These are phyloP conservation scores for Sparus aurata DNA, from an alignment of 2,797 vertebrate genomes.

Conservation along the genomic window DNA sequence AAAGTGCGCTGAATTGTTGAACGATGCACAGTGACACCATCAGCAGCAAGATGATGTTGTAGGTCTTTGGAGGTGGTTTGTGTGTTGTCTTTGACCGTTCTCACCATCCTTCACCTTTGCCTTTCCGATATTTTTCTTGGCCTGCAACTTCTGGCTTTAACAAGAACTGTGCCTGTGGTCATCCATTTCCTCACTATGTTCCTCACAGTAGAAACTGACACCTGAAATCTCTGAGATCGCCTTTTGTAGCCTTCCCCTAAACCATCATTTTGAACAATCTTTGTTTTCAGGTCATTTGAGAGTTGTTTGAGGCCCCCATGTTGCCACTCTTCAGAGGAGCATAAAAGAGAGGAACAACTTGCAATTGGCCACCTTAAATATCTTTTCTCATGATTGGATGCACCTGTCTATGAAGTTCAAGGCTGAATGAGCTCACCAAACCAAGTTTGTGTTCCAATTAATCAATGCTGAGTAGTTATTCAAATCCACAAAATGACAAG, in stretches of 20 bases:
- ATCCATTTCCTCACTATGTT: conserved; percentile 14
- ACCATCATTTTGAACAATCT: background rate
- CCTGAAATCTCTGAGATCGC: background rate
- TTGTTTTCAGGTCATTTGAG: background rate
- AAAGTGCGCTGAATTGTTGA: background rate
- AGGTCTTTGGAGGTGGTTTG: background rate
- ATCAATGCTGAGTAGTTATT: too few species aligned
- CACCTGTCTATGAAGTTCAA: background rate
- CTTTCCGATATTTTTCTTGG: background rate
- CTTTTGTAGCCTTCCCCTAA: conserved; percentile 1
- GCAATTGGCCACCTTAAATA: background rate
- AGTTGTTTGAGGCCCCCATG: background rate
- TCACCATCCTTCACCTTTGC: background rate
- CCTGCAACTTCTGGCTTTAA: background rate
- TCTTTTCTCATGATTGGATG: background rate
- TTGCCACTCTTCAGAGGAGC: background rate
- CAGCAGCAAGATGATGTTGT: background rate
- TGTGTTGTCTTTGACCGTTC: background rate
- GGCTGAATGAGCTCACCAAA: too few species aligned
- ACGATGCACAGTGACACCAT: background rate
- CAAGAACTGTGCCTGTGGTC: conserved; percentile 3
- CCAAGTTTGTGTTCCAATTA: too few species aligned
- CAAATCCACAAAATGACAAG: too few species aligned
- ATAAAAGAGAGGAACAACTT: background rate
- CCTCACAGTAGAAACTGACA: conserved; percentile 11